Percentiles rank a stretch among this genome's conserved stretches.
Evolutionary conservation across 2,797 vertebrate species (phyloP).

Genomic region (Premnoplex brunnescens): DNA sequence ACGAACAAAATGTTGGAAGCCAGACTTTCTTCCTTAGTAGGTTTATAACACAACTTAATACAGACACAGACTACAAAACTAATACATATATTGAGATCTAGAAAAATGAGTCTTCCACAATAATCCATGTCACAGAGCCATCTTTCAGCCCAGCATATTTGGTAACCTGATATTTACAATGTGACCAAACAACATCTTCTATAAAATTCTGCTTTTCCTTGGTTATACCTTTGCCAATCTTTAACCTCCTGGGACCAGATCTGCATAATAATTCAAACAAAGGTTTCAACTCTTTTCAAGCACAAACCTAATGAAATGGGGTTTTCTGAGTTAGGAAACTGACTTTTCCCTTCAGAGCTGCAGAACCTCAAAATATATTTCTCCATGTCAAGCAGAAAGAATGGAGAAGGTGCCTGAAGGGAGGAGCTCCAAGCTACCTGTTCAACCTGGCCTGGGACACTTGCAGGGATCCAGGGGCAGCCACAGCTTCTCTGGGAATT

Average conservation of each 20-base stretch:
- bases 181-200: background rate
- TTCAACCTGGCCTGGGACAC: background rate
- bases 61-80: background rate
- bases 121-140: background rate
- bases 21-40: background rate
- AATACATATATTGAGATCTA: background rate
- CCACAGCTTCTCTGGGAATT: background rate
- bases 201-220: background rate
- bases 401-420: background rate
- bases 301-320: background rate
- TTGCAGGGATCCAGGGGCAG: background rate
- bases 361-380: background rate
- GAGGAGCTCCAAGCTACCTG: background rate
- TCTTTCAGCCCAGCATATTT: background rate
- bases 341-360: background rate
- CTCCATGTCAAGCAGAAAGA: background rate
- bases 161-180: background rate
- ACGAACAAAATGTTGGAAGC: background rate
- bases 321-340: background rate
- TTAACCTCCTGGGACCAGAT: background rate
- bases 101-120: background rate
- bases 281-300: background rate
- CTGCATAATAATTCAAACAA: constrained; percentile 8
- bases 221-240: background rate
- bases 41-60: background rate